These are phyloP conservation scores for Rhabdornis inornatus DNA, from an alignment of 2,113 vertebrate species.

Conservation along the genomic window DNA sequence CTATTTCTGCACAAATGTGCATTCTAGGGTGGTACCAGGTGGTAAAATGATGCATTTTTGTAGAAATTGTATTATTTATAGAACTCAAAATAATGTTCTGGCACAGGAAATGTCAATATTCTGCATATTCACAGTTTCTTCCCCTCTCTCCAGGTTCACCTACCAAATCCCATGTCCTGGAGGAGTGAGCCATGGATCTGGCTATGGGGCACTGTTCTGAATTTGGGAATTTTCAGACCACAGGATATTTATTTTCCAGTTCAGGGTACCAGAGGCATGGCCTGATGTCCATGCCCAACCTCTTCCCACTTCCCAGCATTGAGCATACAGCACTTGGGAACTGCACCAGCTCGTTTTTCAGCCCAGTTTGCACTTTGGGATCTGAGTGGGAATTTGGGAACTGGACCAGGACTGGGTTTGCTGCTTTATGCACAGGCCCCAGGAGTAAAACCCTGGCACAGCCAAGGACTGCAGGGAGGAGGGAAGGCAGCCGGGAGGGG, in stretches of 20 bases:
- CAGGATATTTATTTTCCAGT: fast-evolving
- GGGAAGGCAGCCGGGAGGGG: not conserved
- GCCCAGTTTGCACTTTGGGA: not conserved
- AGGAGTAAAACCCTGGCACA: not conserved
- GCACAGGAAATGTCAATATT: not conserved
- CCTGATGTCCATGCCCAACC: not conserved
- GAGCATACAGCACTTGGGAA: not conserved
- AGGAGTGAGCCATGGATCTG: not conserved
- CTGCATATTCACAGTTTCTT: not conserved
- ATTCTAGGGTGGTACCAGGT: not conserved
- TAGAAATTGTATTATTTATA: not conserved
- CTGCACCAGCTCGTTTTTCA: not conserved
- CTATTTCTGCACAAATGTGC: not conserved
- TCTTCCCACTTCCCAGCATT: not conserved
- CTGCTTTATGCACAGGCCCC: fast-evolving
- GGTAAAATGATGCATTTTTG: not conserved
- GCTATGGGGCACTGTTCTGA: fast-evolving
- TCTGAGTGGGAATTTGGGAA: not conserved
- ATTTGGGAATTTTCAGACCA: not conserved
- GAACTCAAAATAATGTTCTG: not conserved
- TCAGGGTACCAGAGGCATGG: not conserved
- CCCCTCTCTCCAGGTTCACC: not conserved
- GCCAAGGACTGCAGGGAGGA: not conserved
- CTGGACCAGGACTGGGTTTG: not conserved
- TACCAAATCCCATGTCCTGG: fast-evolving